Percentiles rank a stretch among this genome's conserved stretches.
phyloP scores from a whole-genome alignment of 2,888 invertebrate genomes.

The Ryuthela nishihirai region DNA sequence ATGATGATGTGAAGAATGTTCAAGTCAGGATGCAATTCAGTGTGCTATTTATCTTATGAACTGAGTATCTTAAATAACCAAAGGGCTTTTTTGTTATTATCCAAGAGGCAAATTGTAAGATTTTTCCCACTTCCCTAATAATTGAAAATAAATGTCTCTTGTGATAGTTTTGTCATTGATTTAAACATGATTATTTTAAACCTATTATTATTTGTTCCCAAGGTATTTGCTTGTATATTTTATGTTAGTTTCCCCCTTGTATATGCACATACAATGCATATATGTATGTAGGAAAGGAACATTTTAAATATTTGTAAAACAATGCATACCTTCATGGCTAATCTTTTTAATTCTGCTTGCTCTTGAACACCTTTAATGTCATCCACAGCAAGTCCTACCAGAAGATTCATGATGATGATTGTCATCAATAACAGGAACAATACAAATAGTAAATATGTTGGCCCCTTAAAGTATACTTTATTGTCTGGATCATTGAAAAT shows the following conservation, averaged over 20 bases:
- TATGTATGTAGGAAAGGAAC: not conserved
- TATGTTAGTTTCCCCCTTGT: too few species aligned
- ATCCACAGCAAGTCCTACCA: conserved; percentile 57
- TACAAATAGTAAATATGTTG: conserved; percentile 52
- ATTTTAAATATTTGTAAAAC: conserved; percentile 37
- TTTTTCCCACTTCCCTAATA: too few species aligned
- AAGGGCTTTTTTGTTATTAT: too few species aligned
- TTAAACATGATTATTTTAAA: too few species aligned
- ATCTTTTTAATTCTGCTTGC: conserved; percentile 52
- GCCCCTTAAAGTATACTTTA: conserved; percentile 35
- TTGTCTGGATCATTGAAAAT: conserved; percentile 46
- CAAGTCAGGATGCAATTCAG: too few species aligned
- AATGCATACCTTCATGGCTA: conserved; percentile 51
- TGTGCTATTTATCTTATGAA: too few species aligned
- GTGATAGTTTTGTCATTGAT: too few species aligned
- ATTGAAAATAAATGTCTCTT: too few species aligned
- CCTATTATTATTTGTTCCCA: conserved; percentile 47
- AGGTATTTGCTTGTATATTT: too few species aligned
- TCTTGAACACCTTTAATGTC: conserved; percentile 57
- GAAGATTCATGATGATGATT: conserved; percentile 51
- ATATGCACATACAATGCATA: not conserved
- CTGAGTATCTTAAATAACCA: too few species aligned
- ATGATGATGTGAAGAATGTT: too few species aligned
- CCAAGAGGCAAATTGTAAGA: too few species aligned
- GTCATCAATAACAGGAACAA: conserved; percentile 49